Evolutionary conservation across 2,113 vertebrate genomes (phyloP).

Genomic region (Anarhynchus alexandrinus): DNA sequence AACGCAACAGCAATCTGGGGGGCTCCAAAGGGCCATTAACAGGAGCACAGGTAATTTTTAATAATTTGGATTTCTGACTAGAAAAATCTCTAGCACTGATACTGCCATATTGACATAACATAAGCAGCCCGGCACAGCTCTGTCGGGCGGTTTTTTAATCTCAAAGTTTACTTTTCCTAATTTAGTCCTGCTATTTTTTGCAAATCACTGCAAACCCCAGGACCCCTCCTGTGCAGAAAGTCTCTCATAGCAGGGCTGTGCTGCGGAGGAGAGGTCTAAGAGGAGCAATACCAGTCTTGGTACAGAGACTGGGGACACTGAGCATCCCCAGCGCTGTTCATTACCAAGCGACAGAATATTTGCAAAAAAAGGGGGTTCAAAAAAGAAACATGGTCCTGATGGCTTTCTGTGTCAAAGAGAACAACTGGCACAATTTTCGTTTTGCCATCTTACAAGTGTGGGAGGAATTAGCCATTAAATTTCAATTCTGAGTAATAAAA

Average conservation of each 20-base stretch:
- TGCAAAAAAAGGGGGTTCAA: neutral
- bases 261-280: neutral
- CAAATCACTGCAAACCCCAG: neutral
- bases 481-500: neutral
- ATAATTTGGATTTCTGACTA: neutral
- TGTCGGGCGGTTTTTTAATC: neutral
- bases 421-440: neutral
- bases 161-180: neutral
- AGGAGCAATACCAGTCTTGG: neutral
- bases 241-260: fast-evolving
- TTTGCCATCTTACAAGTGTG: neutral
- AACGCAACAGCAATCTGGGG: neutral
- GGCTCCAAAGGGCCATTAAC: neutral
- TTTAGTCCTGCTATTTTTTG: fast-evolving
- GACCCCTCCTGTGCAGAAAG: neutral
- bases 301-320: neutral
- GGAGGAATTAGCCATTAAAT: neutral
- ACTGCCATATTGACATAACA: neutral
- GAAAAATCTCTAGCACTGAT: neutral
- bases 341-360: neutral
- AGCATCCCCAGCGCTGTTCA: neutral
- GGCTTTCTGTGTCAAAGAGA: neutral
- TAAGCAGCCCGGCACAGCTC: neutral
- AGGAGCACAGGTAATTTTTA: neutral
- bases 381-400: neutral